phyloP scores from a whole-genome alignment of 1,140 invertebrate species.

The Globodera ellingtonae region DNA sequence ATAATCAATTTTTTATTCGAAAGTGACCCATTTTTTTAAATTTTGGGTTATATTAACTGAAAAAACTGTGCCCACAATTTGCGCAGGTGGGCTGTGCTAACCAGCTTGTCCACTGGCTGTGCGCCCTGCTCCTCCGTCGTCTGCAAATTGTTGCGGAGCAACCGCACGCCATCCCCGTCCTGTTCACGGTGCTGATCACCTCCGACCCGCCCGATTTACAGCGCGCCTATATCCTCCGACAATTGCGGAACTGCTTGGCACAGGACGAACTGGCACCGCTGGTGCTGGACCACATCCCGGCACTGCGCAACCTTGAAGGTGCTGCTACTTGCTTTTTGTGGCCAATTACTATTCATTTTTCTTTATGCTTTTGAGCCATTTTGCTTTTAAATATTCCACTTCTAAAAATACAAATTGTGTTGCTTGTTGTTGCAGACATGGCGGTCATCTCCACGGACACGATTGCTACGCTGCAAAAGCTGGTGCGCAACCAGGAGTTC shows the following conservation, averaged over 20 bases:
- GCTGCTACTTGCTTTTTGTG: too few relatives aligned
- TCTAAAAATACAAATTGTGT: slow-evolving; percentile 11
- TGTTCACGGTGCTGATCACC: slow-evolving; percentile 47
- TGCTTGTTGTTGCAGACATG: slow-evolving; percentile 41
- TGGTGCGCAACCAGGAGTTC: slow-evolving; percentile 48
- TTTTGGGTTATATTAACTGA: too few relatives aligned
- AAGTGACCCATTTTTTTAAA: too few relatives aligned
- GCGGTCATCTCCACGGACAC: slow-evolving; percentile 47
- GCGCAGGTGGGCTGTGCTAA: slow-evolving; percentile 49
- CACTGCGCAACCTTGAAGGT: slow-evolving; percentile 31
- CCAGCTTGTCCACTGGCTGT: slow-evolving; percentile 55
- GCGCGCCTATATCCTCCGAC: slow-evolving; percentile 48
- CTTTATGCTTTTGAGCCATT: slow-evolving; percentile 6
- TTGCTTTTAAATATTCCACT: too few relatives aligned
- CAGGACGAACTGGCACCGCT: slow-evolving; percentile 48
- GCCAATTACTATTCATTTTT: too few relatives aligned
- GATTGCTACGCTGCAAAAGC: slow-evolving; percentile 41
- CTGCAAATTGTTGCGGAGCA: slow-evolving; percentile 40
- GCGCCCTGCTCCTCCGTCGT: slow-evolving; percentile 41
- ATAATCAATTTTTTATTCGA: too few relatives aligned
- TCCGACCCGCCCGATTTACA: slow-evolving; percentile 49
- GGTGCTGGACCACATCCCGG: slow-evolving; percentile 49
- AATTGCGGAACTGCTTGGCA: slow-evolving; percentile 39
- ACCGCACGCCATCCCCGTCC: slow-evolving; percentile 53
- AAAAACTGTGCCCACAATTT: background rate